Percentiles rank a stretch among this genome's conserved stretches.
Evolutionary conservation across 2,888 invertebrate genomes (phyloP).

Genomic region (Cantharis rufa): DNA sequence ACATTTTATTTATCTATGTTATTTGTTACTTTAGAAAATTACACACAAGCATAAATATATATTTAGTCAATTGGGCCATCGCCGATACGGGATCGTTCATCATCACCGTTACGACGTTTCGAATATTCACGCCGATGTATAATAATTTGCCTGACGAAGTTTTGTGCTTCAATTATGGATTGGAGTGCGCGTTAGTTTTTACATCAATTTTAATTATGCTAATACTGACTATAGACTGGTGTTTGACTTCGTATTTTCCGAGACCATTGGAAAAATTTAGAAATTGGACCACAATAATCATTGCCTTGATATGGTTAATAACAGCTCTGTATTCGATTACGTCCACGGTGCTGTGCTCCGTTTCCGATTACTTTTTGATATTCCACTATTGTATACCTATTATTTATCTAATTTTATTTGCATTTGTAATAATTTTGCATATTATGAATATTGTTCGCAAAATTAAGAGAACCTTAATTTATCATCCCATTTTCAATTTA

Average conservation of each 20-base stretch:
- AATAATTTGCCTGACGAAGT: conserved; percentile 5
- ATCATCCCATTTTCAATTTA: conserved; percentile 9
- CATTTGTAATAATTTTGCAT: conserved; percentile 9
- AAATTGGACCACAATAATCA: conserved; percentile 11
- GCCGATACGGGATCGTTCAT: conserved; percentile 19
- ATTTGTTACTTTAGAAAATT: conserved; percentile 21
- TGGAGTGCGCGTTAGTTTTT: conserved; percentile 15
- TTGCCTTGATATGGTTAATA: conserved; percentile 10
- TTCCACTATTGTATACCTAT: conserved; percentile 18
- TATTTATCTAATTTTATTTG: not conserved
- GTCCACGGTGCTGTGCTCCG: conserved; percentile 10
- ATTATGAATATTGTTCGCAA: conserved; percentile 10
- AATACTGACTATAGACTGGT: conserved; percentile 18
- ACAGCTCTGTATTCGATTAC: conserved; percentile 11
- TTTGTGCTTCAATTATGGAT: conserved; percentile 19
- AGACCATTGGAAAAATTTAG: conserved; percentile 12
- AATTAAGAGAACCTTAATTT: conserved; percentile 2
- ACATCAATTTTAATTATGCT: conserved; percentile 18
- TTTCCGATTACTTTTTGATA: conserved; percentile 9
- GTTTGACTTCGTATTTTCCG: conserved; percentile 19
- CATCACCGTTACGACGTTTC: conserved; percentile 15
- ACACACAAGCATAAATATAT: conserved; percentile 19
- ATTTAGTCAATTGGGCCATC: conserved; percentile 24
- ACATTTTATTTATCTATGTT: conserved; percentile 20
- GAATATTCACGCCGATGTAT: not conserved